phyloP scores from a whole-genome alignment of 2,797 vertebrate genomes.

The Florisuga fusca region DNA sequence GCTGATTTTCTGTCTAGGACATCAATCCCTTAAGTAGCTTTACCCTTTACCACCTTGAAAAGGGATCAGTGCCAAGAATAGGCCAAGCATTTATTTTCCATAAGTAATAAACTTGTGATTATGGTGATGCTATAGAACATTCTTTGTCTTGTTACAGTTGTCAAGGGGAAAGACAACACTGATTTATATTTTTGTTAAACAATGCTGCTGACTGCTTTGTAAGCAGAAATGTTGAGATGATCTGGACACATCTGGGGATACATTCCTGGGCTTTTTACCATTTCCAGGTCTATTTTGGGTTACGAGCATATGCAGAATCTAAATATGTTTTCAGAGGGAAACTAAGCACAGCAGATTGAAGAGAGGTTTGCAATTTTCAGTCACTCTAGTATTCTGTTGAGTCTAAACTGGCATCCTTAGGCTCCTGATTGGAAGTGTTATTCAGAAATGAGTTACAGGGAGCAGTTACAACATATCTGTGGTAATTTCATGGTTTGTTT shows the following conservation, averaged over 20 bases:
- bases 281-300: slow-evolving; percentile 25
- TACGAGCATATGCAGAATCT: slow-evolving; percentile 34
- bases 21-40: slow-evolving; percentile 55
- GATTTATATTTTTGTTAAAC: slow-evolving; percentile 25
- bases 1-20: slow-evolving; percentile 21
- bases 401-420: slow-evolving; percentile 35
- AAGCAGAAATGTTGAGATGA: slow-evolving; percentile 49
- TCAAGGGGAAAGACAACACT: slow-evolving; percentile 17
- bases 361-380: slow-evolving; percentile 35
- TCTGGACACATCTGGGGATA: slow-evolving; percentile 16
- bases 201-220: slow-evolving; percentile 32
- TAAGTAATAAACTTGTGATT: slow-evolving; percentile 43
- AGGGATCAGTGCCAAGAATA: background rate
- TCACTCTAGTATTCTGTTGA: slow-evolving; percentile 26
- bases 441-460: background rate
- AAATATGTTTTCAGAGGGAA: slow-evolving; percentile 41
- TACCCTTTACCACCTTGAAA: slow-evolving; percentile 57
- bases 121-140: background rate
- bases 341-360: slow-evolving; percentile 40
- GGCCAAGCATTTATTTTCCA: slow-evolving; percentile 37
- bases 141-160: slow-evolving; percentile 47
- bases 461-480: background rate
- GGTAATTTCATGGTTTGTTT: background rate
- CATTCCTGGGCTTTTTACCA: background rate
- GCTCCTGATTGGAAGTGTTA: background rate